Evolutionary conservation across 2,888 invertebrate species (phyloP).

Genomic region (Eurytoma adleriae): DNA sequence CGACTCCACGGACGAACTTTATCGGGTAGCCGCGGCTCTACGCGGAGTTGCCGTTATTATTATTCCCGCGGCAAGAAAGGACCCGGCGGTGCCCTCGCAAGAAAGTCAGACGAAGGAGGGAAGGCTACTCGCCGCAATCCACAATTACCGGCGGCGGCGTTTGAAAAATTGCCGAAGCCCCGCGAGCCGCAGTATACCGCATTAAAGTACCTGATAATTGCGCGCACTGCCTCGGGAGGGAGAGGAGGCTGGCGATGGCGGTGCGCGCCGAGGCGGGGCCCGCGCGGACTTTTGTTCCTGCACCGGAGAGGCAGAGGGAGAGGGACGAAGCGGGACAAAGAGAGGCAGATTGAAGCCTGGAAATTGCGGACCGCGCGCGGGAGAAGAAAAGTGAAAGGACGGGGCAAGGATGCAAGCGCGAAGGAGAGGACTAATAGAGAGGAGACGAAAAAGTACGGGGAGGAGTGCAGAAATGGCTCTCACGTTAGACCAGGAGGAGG

Average conservation of each 20-base stretch:
- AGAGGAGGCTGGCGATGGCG: constrained; percentile 68
- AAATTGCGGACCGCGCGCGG: neutral
- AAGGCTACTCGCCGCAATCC: constrained; percentile 51
- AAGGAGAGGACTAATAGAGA: neutral
- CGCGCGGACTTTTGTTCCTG: neutral
- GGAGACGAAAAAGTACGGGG: neutral
- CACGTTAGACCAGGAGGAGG: neutral
- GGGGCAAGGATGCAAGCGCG: constrained; percentile 6
- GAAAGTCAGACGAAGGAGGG: neutral
- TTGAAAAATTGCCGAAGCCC: constrained; percentile 54
- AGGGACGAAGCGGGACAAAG: constrained; percentile 29
- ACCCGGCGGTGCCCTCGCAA: neutral
- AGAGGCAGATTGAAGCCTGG: constrained; percentile 28
- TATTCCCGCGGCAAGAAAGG: neutral
- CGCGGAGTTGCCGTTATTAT: neutral
- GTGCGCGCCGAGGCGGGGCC: constrained; percentile 29
- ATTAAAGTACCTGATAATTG: constrained; percentile 72
- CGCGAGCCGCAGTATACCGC: constrained; percentile 59
- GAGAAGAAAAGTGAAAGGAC: neutral
- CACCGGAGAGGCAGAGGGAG: constrained; percentile 7
- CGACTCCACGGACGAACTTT: constrained; percentile 47
- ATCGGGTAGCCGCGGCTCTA: constrained; percentile 41
- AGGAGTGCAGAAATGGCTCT: neutral
- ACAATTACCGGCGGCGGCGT: constrained; percentile 52
- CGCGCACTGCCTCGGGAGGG: constrained; percentile 65